A percentile compares a stretch with the other conserved stretches of the same genome.
These are phyloP conservation scores for Temnothorax rugatulus DNA, from an alignment of 2,888 invertebrate genomes.

Conservation along the genomic window DNA sequence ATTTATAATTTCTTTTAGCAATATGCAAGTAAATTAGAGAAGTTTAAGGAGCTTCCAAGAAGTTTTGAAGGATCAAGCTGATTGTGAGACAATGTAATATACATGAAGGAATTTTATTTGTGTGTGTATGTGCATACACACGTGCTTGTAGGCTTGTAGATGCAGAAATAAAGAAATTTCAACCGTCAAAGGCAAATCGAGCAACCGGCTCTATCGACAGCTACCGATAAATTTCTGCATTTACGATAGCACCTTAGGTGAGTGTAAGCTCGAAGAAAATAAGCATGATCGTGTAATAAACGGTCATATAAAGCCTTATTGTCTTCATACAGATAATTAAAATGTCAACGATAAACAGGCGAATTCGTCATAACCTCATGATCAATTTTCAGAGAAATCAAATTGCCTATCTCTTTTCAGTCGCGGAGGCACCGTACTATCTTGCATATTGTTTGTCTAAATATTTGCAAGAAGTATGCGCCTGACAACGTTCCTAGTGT, in stretches of 20 bases:
- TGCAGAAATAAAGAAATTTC: background rate
- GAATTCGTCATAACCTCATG: conserved; percentile 17
- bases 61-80: background rate
- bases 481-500: conserved; percentile 44
- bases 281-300: background rate
- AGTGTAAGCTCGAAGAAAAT: background rate
- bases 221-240: background rate
- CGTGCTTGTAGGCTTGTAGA: background rate
- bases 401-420: background rate
- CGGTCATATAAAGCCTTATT: too few species aligned
- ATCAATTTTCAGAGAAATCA: conserved; percentile 8
- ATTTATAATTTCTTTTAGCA: background rate
- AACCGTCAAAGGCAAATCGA: background rate
- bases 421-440: background rate
- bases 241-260: background rate
- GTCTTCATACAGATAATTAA: conserved; percentile 26
- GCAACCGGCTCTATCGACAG: background rate
- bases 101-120: too few species aligned
- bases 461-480: conserved; percentile 43
- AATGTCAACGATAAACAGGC: background rate
- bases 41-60: background rate
- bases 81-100: background rate
- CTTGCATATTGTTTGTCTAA: background rate
- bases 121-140: background rate
- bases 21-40: background rate